Base-by-base conservation (phyloP, 2,797 vertebrate species). In the Macropodus opercularis region DNA sequence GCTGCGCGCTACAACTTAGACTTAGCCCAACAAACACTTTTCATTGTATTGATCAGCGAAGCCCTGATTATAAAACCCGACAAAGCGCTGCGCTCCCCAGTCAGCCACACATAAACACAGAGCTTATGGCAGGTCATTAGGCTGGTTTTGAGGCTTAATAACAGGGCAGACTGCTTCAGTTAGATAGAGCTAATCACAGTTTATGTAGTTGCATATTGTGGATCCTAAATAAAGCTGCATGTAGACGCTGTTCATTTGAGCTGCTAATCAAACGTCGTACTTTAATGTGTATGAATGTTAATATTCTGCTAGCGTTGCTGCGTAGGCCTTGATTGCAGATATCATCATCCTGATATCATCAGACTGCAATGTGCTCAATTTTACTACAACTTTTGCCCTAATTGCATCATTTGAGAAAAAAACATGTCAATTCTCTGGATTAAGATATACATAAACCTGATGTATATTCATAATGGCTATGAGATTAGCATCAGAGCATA, bases 51-150 rank as follows among this genome's bases (percentile, higher is more conserved):
- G 55, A 67, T 80, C 38, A 60, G 53, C 36, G 50, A 73, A 36
- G 35, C 62, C 26, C 17, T 59, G 50, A 63, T 73, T 36, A 70
- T 80, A 61, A 63, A 24, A 11, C 29, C 54, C 60, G 46, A 58
- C 23, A 70, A 63, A 63, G 18, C 21, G 32, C 41, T 63, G 27
- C 50, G 44, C 40, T 53, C 55, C 43, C 19, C 34, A 65, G 69
- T 24, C 53, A 42, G 61, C 2, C 29, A 61, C 14, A 51, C 23
- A 15, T 62, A 43, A 66, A 54, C 29, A 49, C 21, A 17, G 12
- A 29, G 17, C 27, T 55, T 66, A 46, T 3, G 18, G 40, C 21
- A 52, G 29, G 4, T 58, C 47, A 48, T 71, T 42, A 32, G 65
- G 13, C 19, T 47, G 40, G 58, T 52, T 47, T 31, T 3, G n/a